phyloP scores from a whole-genome alignment of 2,797 vertebrate species.

The Psittacula echo region DNA sequence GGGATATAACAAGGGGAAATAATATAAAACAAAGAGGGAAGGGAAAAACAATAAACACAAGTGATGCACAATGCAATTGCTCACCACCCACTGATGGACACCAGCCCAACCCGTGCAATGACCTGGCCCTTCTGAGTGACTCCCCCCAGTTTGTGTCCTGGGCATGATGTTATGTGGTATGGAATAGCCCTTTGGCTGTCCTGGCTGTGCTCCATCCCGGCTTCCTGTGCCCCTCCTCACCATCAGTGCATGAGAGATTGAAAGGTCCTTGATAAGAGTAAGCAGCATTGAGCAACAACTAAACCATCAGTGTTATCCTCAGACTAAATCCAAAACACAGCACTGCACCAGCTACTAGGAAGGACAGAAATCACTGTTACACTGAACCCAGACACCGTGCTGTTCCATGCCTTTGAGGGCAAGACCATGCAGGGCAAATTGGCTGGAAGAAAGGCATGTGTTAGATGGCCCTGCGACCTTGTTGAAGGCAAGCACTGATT shows the following conservation, averaged over 20 bases:
- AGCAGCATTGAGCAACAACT: background rate
- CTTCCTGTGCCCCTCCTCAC: background rate
- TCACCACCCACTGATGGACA: background rate
- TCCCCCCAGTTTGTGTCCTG: background rate
- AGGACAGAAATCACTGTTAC: background rate
- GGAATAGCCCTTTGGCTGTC: background rate
- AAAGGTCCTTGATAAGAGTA: background rate
- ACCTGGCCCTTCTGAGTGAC: background rate
- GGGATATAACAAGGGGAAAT: background rate
- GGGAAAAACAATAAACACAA: background rate
- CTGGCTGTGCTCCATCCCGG: background rate
- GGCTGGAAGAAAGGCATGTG: background rate
- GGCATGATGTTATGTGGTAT: background rate
- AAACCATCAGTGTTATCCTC: background rate
- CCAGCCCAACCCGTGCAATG: background rate
- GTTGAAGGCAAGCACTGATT: conserved; percentile 31
- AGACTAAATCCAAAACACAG: background rate
- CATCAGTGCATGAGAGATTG: background rate
- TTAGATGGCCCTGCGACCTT: background rate
- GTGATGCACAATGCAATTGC: background rate
- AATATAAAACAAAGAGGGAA: background rate
- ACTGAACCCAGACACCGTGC: background rate
- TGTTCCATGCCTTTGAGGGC: background rate
- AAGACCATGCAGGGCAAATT: background rate
- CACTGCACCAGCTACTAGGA: background rate